Percentiles rank a stretch among this genome's conserved stretches.
Evolutionary conservation across 2,113 vertebrate genomes (phyloP).

Genomic region (Coracopsis vasa): DNA sequence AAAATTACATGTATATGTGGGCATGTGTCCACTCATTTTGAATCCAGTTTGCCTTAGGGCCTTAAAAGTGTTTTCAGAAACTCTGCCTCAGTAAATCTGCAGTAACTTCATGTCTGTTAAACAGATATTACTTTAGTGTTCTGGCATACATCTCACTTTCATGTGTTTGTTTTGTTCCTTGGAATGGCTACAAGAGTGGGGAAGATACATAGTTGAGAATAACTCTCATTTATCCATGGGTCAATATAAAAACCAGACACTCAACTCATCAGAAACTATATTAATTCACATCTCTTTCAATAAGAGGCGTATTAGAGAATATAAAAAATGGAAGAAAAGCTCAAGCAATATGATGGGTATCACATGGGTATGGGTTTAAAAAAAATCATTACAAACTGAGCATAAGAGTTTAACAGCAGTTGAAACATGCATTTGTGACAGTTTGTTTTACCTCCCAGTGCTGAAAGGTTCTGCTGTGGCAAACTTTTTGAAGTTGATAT

Average conservation of each 20-base stretch:
- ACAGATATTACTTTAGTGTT: background rate
- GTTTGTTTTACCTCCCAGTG: conserved; percentile 80
- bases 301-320: background rate
- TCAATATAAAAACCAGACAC: background rate
- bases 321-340: background rate
- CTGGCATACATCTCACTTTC: background rate
- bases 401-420: background rate
- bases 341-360: background rate
- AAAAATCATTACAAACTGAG: background rate
- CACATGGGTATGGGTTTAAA: background rate
- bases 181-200: background rate
- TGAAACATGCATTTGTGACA: background rate
- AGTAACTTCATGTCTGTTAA: background rate
- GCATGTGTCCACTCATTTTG: background rate
- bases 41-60: background rate
- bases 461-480: conserved; percentile 83
- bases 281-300: background rate
- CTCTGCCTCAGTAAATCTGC: background rate
- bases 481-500: conserved; percentile 86
- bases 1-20: background rate
- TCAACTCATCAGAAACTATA: background rate
- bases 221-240: background rate
- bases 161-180: background rate
- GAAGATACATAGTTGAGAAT: background rate
- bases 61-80: background rate